Percentiles rank a stretch among this genome's conserved stretches.
Evolutionary conservation across 2,797 vertebrate species (phyloP).

Genomic region (Bufotes viridis): DNA sequence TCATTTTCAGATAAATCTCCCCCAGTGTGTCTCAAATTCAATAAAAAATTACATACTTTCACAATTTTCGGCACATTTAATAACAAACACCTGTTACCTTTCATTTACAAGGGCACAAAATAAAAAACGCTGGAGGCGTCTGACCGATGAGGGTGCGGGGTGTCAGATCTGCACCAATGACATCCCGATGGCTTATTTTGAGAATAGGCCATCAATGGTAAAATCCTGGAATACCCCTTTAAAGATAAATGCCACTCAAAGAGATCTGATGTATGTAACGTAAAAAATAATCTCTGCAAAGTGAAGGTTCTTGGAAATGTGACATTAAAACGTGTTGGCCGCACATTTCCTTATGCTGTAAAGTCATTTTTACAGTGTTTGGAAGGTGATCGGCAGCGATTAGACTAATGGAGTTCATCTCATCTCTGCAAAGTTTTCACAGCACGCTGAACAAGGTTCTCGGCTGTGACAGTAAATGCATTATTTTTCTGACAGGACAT

Average conservation of each 20-base stretch:
- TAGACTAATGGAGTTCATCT: constrained; percentile 26
- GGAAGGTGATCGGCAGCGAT: constrained; percentile 37
- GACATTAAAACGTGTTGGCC: not conserved
- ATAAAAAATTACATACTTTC: no score
- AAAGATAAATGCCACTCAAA: not conserved
- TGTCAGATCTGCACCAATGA: no score
- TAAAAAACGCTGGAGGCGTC: no score
- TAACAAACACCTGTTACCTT: no score
- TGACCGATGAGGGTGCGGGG: no score
- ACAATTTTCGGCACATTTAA: no score
- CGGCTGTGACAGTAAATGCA: constrained; percentile 34
- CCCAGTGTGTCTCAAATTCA: no score
- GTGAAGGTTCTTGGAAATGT: constrained; percentile 7
- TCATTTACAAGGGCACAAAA: no score
- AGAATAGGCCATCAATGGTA: no score
- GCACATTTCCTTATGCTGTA: not conserved
- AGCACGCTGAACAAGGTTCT: constrained; percentile 39
- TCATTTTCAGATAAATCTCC: no score
- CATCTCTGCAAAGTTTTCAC: constrained; percentile 26
- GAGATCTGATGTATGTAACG: not conserved
- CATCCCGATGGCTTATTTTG: no score
- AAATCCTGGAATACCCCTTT: no score
- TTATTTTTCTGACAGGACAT: constrained; percentile 38
- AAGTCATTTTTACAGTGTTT: constrained; percentile 22
- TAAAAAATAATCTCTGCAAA: not conserved